Evolutionary conservation across 2,113 vertebrate species (phyloP).

Genomic region (Puma concolor): DNA sequence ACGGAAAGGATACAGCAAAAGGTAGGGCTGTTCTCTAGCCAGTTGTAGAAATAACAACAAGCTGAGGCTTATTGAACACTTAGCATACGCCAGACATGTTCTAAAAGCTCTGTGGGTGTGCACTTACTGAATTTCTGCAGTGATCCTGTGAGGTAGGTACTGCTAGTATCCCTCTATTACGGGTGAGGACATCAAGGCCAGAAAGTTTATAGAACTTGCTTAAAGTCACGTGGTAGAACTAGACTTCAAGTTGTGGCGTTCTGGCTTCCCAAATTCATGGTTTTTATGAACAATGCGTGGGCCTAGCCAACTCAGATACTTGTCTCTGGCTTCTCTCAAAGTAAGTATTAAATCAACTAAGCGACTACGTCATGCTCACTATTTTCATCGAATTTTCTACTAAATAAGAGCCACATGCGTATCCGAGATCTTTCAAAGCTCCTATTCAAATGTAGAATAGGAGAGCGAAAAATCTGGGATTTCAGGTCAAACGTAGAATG

Average conservation of each 20-base stretch:
- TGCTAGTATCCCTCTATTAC: background rate
- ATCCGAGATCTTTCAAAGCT: background rate
- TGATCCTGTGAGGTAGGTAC: background rate
- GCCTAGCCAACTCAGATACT: background rate
- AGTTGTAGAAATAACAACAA: background rate
- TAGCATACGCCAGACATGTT: background rate
- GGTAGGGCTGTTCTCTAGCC: background rate
- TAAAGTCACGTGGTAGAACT: background rate
- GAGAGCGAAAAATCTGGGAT: background rate
- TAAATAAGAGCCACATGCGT: background rate
- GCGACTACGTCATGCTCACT: background rate
- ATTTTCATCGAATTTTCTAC: background rate
- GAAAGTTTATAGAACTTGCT: background rate
- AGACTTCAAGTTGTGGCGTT: background rate
- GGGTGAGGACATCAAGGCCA: background rate
- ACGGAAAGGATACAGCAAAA: background rate
- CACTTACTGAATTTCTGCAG: background rate
- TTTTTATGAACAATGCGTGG: background rate
- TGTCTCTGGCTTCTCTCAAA: background rate
- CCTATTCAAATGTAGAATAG: background rate
- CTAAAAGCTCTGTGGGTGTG: background rate
- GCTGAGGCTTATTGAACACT: background rate
- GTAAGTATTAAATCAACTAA: background rate
- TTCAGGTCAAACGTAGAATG: background rate
- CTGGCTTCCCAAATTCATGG: background rate